Conservation (phyloP, 2,113 vertebrate species). For the Chloropsis cyanopogon region DNA sequence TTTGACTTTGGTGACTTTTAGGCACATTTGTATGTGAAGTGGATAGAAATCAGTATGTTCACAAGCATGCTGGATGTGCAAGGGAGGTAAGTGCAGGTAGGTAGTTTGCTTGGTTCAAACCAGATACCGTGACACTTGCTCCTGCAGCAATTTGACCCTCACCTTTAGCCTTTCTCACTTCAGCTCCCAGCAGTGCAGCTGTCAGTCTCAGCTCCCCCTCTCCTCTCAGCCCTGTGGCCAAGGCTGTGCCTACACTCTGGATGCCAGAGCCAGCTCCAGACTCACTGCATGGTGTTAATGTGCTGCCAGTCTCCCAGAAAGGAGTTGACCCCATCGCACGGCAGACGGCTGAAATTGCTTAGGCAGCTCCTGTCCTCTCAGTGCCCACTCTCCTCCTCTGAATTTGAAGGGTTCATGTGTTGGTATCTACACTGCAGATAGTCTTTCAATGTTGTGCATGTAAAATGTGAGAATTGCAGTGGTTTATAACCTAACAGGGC, state of each 20-base stretch:
- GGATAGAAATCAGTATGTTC: not conserved
- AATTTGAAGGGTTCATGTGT: not conserved
- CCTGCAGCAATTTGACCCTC: not conserved
- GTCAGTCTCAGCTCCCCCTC: not conserved
- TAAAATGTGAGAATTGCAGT: not conserved
- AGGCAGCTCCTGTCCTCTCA: not conserved
- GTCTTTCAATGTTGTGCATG: not conserved
- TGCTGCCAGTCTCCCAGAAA: not conserved
- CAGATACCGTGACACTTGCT: not conserved
- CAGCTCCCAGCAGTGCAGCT: not conserved
- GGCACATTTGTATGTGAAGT: not conserved
- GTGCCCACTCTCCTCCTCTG: not conserved
- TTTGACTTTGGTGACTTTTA: not conserved
- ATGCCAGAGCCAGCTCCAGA: not conserved
- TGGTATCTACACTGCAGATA: not conserved
- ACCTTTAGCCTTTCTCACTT: slow-evolving; percentile 17
- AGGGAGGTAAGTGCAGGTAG: not conserved
- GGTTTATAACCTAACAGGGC: not conserved
- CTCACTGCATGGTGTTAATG: not conserved
- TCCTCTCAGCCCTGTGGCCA: not conserved
- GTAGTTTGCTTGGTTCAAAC: not conserved
- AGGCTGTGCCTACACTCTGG: not conserved
- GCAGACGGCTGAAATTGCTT: not conserved
- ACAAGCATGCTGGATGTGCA: not conserved
- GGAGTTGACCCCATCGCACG: not conserved